phyloP scores from a whole-genome alignment of 2,113 vertebrate species.

The Falco punctatus region DNA sequence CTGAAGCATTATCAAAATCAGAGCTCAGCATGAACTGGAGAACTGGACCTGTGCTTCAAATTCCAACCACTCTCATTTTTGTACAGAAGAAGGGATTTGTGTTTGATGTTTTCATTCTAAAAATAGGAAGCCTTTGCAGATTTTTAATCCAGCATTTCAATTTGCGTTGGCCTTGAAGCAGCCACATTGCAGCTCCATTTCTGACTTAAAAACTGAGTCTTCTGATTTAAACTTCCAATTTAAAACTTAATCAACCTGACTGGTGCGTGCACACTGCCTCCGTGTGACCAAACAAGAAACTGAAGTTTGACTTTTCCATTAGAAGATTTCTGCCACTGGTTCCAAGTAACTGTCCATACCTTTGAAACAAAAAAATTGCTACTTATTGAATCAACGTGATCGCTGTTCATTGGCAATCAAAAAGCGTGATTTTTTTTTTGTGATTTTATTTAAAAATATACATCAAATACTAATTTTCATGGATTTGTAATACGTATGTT shows the following conservation, averaged over 20 bases:
- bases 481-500: fast-evolving
- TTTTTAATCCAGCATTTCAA: not conserved
- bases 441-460: not conserved
- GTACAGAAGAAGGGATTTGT: not conserved
- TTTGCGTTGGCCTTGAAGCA: not conserved
- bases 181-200: not conserved
- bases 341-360: not conserved
- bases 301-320: not conserved
- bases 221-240: no score
- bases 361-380: not conserved
- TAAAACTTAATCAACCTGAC: not conserved
- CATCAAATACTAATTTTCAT: not conserved
- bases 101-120: not conserved
- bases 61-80: not conserved
- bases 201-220: not conserved
- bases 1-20: not conserved
- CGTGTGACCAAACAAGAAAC: not conserved
- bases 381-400: not conserved
- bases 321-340: not conserved
- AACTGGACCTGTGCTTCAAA: not conserved
- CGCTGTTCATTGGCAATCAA: not conserved
- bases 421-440: not conserved
- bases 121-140: not conserved
- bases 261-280: not conserved
- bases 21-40: not conserved